Conservation (phyloP, 2,797 vertebrate species). For the Gobio occitaniae region DNA sequence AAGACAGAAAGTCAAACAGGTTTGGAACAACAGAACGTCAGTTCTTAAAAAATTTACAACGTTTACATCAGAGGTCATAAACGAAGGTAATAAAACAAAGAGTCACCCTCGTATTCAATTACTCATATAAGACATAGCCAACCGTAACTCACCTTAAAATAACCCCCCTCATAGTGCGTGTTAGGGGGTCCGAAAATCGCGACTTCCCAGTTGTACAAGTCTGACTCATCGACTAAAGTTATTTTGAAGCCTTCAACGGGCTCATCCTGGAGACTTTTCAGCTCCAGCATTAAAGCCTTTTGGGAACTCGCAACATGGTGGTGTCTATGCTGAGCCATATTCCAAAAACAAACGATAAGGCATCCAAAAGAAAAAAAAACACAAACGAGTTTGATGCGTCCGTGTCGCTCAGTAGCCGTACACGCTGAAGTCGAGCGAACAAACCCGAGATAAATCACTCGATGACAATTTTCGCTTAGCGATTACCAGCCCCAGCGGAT, state of each 20-base stretch:
- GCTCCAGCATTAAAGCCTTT: conserved; percentile 92
- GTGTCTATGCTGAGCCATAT: conserved; percentile 85
- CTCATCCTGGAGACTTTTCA: conserved; percentile 95
- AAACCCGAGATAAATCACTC: conserved; percentile 52
- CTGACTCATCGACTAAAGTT: conserved; percentile 92
- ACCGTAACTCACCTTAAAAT: conserved; percentile 86
- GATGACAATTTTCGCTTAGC: conserved; percentile 10
- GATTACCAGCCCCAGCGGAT: not conserved
- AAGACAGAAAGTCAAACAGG: not conserved
- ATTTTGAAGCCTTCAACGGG: conserved; percentile 97
- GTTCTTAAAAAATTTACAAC: not conserved
- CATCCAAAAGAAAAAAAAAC: not conserved
- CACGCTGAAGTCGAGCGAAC: conserved; percentile 57
- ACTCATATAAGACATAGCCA: not conserved
- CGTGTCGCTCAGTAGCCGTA: not conserved
- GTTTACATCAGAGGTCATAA: not conserved
- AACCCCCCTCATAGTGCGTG: conserved; percentile 94
- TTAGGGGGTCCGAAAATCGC: conserved; percentile 97
- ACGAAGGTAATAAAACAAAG: not conserved
- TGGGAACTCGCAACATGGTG: conserved; percentile 91
- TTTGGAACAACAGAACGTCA: not conserved
- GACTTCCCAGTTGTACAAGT: conserved; percentile 98
- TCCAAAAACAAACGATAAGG: conserved; percentile 6
- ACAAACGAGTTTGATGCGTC: conserved; percentile 8
- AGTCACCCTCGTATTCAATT: not conserved